Evolutionary conservation across 2,888 invertebrate genomes (phyloP).

Genomic region (Zhuqinia jingwanae): DNA sequence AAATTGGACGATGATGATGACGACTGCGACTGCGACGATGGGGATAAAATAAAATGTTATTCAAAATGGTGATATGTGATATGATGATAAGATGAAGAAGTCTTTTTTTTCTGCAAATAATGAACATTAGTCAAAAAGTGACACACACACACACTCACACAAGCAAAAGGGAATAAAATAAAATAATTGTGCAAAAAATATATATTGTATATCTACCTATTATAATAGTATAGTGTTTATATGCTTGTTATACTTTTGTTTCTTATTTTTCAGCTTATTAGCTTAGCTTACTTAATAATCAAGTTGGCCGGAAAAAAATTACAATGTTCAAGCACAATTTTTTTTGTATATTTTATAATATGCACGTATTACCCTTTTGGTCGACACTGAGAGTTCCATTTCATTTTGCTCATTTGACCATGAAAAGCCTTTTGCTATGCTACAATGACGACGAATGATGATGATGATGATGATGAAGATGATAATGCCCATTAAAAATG

Average conservation of each 20-base stretch:
- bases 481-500: constrained; percentile 48
- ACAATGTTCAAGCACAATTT: constrained; percentile 34
- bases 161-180: neutral
- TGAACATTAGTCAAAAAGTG: neutral
- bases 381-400: constrained; percentile 18
- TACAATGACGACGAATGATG: neutral
- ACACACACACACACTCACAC: neutral
- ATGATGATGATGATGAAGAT: neutral
- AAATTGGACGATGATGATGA: neutral
- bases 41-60: neutral
- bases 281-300: constrained; percentile 31
- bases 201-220: constrained; percentile 42
- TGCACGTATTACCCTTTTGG: too few species aligned
- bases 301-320: constrained; percentile 10
- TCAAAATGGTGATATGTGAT: neutral
- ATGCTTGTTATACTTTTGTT: constrained; percentile 48
- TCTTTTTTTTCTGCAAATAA: neutral
- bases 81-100: too few species aligned
- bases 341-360: too few species aligned
- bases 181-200: neutral
- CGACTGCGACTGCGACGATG: too few species aligned
- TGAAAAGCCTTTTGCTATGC: constrained; percentile 59
- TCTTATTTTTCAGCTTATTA: neutral
- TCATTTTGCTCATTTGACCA: constrained; percentile 61
- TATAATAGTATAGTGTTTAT: constrained; percentile 45